These are phyloP conservation scores for Trypoxylus dichotomus DNA, from an alignment of 1,140 invertebrate genomes.

Conservation along the genomic window DNA sequence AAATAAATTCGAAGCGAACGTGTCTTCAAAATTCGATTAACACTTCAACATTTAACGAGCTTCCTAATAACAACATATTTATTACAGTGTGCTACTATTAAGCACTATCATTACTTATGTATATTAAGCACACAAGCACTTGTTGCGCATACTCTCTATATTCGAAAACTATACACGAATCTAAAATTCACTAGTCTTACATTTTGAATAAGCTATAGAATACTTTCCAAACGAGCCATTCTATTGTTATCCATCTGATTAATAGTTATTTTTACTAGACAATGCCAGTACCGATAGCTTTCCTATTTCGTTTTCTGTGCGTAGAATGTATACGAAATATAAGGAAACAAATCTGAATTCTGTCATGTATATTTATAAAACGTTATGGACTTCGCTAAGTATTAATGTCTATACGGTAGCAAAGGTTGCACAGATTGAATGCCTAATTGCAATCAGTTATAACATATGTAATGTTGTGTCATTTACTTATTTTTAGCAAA, in stretches of 20 bases:
- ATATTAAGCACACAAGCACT: background rate
- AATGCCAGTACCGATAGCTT: background rate
- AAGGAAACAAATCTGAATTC: background rate
- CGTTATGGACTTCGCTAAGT: background rate
- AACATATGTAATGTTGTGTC: background rate
- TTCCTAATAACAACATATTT: too few species aligned
- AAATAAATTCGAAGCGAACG: too few species aligned
- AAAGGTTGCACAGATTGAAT: constrained; percentile 1
- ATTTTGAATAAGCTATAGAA: too few species aligned
- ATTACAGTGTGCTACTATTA: background rate
- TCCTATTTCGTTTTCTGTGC: background rate
- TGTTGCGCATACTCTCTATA: background rate
- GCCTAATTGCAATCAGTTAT: background rate
- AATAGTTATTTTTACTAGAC: background rate
- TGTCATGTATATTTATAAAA: constrained; percentile 6
- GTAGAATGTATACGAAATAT: background rate
- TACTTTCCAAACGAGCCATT: background rate
- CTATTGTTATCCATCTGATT: background rate
- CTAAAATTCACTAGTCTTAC: too few species aligned
- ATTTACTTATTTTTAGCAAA: constrained; percentile 16
- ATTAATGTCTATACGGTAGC: background rate
- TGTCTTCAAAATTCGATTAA: too few species aligned
- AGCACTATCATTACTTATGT: background rate
- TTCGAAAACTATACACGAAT: too few species aligned
- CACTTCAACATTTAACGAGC: too few species aligned